Conservation (phyloP, 37 sponge, comb jelly and placozoan species). For the Petrosia ficiformis region DNA sequence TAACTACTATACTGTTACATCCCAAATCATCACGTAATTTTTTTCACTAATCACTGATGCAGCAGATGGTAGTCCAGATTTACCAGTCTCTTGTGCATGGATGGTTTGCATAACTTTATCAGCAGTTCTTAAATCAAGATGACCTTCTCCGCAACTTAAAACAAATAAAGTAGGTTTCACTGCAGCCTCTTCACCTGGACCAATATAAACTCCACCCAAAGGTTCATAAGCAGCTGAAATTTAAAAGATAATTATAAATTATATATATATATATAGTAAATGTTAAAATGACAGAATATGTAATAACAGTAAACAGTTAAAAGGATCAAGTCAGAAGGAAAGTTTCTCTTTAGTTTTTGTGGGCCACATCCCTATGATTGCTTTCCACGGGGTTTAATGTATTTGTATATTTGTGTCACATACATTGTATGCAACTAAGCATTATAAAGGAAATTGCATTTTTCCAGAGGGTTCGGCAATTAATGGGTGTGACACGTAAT, state of each 20-base stretch:
- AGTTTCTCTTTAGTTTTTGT: no score
- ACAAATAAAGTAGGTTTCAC: conserved; percentile 67
- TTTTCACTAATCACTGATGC: conserved; percentile 79
- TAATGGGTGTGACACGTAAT: no score
- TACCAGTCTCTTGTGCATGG: conserved; percentile 36
- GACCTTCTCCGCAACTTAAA: conserved; percentile 80
- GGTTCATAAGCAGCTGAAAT: conserved; percentile 56
- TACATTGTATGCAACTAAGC: no score
- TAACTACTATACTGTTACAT: conserved; percentile 25
- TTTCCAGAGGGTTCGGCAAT: no score
- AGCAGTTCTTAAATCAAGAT: conserved; percentile 76
- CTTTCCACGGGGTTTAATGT: no score
- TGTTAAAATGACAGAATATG: no score
- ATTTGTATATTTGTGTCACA: no score
- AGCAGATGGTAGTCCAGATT: conserved; percentile 64
- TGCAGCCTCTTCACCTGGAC: conserved; percentile 21
- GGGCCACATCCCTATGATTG: no score
- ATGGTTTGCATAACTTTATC: conserved; percentile 55
- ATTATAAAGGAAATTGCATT: no score
- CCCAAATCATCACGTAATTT: conserved; percentile 88
- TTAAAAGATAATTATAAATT: not conserved
- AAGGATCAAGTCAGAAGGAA: no score
- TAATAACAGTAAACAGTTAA: no score
- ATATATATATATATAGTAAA: no score
- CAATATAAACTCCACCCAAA: conserved; percentile 46